Base-by-base conservation (phyloP, 2,797 vertebrate species). In the Ptychadena robeensis region DNA sequence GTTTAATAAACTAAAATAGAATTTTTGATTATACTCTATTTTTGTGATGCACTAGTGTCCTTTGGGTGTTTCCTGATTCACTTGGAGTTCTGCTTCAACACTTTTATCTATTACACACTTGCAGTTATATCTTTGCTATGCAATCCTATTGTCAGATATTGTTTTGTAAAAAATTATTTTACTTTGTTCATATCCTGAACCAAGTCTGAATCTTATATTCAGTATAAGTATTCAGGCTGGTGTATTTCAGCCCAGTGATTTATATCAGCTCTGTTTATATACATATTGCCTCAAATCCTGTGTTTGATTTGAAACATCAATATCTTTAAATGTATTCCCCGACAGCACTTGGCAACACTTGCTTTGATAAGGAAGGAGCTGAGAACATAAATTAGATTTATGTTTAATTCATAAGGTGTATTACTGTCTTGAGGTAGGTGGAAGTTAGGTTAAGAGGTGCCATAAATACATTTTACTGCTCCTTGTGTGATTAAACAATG, bases 391-490 rank as follows among this genome's bases (percentile, higher is more conserved):
- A 94, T 93, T 89, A 92, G 87, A 87, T 88, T 87, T 86, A 92
- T 94, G 91, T 93, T 93, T 94, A 92, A 94, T 94, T 92, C 91
- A 93, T 94, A 88, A 91, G 89, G 88, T 88, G 87, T 87, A 87
- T 88, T 89, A 89, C 53, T 91, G 88, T 91, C 89, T 92, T 90
- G 80, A 87, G n/a, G 90, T 88, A 89, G 86, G 88, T 85, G 18
- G 90, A 87, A 88, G 87, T 86, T 89, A 86, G 86, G 86, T 88
- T 91, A 87, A 87, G 82, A 81, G 81, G 82, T 92, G 89, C 91
- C 90, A 93, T 89, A 90, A 85, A 89, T 87, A 87, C 91, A 82
- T 88, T 93, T 93, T 92, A 92, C 89, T 89, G 88, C 88, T 85
- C 86, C 88, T 88, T 88, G 89, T 90, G 75, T 91, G 92, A 91